Evolutionary conservation across 2,113 vertebrate species (phyloP).

Genomic region (Sturnira hondurensis): DNA sequence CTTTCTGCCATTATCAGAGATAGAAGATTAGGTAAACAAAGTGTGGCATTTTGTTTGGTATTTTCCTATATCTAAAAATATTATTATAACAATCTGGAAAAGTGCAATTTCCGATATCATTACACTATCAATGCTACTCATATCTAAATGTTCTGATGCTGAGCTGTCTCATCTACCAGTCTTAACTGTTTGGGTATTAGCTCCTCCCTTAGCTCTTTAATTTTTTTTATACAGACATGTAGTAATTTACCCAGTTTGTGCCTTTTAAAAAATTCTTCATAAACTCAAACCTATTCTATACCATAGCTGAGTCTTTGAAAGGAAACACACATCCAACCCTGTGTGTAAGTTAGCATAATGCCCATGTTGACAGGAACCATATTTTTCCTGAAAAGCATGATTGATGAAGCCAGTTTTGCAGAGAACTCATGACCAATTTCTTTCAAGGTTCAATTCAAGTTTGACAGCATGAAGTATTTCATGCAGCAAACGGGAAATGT

Average conservation of each 20-base stretch:
- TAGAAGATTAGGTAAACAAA: not conserved
- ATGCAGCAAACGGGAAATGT: slow-evolving; percentile 6
- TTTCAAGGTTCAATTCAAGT: slow-evolving; percentile 41
- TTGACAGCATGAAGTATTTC: slow-evolving; percentile 46
- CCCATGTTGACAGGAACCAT: not conserved
- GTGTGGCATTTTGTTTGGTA: not conserved
- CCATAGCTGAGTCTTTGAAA: not conserved
- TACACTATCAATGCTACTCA: not conserved
- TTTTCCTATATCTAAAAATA: not conserved
- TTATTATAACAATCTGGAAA: not conserved
- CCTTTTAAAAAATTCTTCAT: not conserved
- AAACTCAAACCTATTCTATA: not conserved
- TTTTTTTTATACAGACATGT: not conserved
- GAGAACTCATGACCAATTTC: slow-evolving; percentile 30
- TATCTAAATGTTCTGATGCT: not conserved
- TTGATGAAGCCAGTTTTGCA: slow-evolving; percentile 44
- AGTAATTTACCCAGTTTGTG: not conserved
- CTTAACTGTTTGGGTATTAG: not conserved
- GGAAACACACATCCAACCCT: not conserved
- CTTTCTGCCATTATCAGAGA: not conserved
- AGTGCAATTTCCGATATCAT: not conserved
- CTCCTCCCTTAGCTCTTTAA: not conserved
- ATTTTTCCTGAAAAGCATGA: slow-evolving; percentile 31
- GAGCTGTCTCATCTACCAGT: not conserved
- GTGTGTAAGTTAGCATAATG: not conserved